A percentile compares a stretch with the other conserved stretches of the same genome.
Evolutionary conservation across 2,888 invertebrate genomes (phyloP).

Genomic region (Lasius fuliginosus): DNA sequence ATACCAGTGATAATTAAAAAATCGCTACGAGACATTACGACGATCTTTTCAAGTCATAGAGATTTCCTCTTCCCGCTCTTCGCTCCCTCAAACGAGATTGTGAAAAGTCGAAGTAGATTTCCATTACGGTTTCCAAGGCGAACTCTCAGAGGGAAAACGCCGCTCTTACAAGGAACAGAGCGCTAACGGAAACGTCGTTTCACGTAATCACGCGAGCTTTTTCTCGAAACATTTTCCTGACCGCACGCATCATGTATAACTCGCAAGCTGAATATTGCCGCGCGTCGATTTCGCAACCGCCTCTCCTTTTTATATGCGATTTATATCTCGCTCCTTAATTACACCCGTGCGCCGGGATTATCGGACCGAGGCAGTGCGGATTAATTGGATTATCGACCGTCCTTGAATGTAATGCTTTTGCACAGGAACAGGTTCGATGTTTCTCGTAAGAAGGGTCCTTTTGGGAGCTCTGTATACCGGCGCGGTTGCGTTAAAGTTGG

Average conservation of each 20-base stretch:
- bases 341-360: conserved; percentile 31
- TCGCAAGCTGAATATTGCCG: conserved; percentile 23
- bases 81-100: not conserved
- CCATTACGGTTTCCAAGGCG: conserved; percentile 18
- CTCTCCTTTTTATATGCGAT: conserved; percentile 26
- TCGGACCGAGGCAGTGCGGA: conserved; percentile 28
- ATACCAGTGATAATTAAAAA: not conserved
- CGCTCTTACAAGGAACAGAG: conserved; percentile 6
- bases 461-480: not conserved
- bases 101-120: not conserved
- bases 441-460: not conserved
- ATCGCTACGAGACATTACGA: not conserved
- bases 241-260: conserved; percentile 28
- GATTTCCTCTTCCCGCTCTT: not conserved
- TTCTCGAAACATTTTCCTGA: conserved; percentile 31
- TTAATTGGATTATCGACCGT: conserved; percentile 55
- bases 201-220: conserved; percentile 37
- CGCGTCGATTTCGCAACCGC: conserved; percentile 34
- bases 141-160: conserved; percentile 20
- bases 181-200: conserved; percentile 13
- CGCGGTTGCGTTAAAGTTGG: not conserved
- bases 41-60: not conserved
- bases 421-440: conserved; percentile 26
- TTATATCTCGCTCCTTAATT: conserved; percentile 50
- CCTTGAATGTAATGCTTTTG: not conserved